phyloP scores from a whole-genome alignment of 2,797 vertebrate species.

The Sphaeramia orbicularis region DNA sequence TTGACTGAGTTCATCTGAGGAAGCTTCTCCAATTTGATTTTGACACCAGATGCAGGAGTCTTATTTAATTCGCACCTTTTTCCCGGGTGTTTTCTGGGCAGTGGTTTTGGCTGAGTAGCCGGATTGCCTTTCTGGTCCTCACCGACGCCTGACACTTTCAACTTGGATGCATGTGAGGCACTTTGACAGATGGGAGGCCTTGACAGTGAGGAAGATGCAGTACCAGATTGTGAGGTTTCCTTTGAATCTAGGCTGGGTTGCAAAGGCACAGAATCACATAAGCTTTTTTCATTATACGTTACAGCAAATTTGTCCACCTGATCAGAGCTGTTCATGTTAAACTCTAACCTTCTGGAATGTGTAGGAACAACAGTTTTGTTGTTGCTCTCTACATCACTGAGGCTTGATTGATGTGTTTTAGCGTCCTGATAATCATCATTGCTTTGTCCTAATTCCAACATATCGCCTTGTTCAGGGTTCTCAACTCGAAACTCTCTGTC shows the following conservation, averaged over 20 bases:
- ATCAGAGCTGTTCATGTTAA: constrained; percentile 36
- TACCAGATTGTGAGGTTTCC: constrained; percentile 19
- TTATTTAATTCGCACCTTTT: constrained; percentile 18
- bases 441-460: constrained; percentile 6
- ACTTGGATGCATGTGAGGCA: constrained; percentile 42
- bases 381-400: background rate
- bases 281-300: constrained; percentile 24
- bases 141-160: constrained; percentile 2
- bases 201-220: constrained; percentile 23
- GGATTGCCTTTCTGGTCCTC: constrained; percentile 15
- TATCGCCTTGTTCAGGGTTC: background rate
- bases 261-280: constrained; percentile 52
- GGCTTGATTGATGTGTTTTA: background rate
- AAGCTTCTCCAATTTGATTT: background rate
- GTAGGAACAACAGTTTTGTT: background rate
- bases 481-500: constrained; percentile 2
- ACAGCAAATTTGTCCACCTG: constrained; percentile 29
- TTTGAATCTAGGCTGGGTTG: constrained; percentile 16
- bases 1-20: constrained; percentile 1
- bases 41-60: background rate
- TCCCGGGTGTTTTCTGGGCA: constrained; percentile 21
- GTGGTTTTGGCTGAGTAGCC: constrained; percentile 10
- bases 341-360: constrained; percentile 55
- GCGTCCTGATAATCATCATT: constrained; percentile 14
- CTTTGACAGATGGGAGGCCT: constrained; percentile 29